A percentile compares a stretch with the other conserved stretches of the same genome.
Evolutionary conservation across 2,797 vertebrate species (phyloP).

Genomic region (Scleropages formosus): DNA sequence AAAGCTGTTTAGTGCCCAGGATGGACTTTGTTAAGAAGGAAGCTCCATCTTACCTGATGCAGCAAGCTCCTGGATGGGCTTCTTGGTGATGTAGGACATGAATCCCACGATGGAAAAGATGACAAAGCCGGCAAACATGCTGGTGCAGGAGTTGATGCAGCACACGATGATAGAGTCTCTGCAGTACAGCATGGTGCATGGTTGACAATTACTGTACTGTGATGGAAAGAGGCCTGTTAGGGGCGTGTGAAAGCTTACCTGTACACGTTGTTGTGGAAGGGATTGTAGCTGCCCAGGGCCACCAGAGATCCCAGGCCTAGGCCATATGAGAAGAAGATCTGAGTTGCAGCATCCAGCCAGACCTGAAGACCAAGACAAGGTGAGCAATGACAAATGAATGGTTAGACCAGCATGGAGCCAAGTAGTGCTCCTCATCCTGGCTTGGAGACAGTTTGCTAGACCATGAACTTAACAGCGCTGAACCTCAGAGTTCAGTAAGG

Average conservation of each 20-base stretch:
- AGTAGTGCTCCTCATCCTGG: not conserved
- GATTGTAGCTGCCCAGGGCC: conserved; percentile 87
- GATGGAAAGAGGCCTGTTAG: too few species aligned
- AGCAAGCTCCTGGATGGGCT: conserved; percentile 80
- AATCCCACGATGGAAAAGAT: conserved; percentile 93
- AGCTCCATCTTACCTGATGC: conserved; percentile 74
- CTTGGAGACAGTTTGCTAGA: not conserved
- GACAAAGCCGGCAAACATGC: conserved; percentile 86
- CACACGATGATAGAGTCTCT: conserved; percentile 90
- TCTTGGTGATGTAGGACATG: conserved; percentile 87
- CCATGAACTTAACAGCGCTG: too few species aligned
- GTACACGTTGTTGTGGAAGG: conserved; percentile 85
- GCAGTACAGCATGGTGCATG: not conserved
- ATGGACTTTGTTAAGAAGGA: not conserved
- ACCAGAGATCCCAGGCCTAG: conserved; percentile 86
- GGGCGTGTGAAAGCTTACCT: conserved; percentile 53
- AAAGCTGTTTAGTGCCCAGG: too few species aligned
- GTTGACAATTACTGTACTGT: too few species aligned
- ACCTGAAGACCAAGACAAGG: conserved; percentile 64
- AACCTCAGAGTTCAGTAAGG: not conserved
- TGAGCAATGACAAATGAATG: not conserved
- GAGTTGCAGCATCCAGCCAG: conserved; percentile 90
- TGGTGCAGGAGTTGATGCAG: conserved; percentile 85
- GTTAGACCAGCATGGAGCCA: not conserved
- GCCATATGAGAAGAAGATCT: conserved; percentile 91